Percentiles rank a stretch among this genome's conserved stretches.
Conservation (phyloP, 2,113 vertebrate genomes). For the Eclectus roratus region DNA sequence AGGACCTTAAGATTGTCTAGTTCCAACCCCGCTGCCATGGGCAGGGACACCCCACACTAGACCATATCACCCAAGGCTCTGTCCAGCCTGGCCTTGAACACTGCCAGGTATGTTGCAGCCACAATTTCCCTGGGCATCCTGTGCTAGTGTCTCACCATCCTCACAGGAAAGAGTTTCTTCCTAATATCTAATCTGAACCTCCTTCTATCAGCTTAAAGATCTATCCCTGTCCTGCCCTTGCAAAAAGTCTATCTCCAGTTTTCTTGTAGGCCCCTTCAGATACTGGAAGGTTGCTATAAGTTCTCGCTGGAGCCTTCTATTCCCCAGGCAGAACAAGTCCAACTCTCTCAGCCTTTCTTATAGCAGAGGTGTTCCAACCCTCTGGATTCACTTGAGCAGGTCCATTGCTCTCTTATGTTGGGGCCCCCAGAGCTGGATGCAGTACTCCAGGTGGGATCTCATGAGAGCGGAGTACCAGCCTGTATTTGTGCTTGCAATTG, state of each 20-base stretch:
- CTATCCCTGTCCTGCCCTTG: not conserved
- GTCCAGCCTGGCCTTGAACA: not conserved
- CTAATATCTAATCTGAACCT: not conserved
- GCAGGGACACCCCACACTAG: not conserved
- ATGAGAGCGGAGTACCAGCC: not conserved
- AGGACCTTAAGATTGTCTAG: not conserved
- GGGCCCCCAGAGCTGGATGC: not conserved
- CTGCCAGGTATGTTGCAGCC: not conserved
- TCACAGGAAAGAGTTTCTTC: not conserved
- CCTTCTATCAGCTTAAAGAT: not conserved
- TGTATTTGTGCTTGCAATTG: not conserved
- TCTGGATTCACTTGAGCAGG: not conserved
- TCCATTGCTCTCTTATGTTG: not conserved
- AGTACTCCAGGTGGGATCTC: not conserved
- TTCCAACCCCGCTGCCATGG: not conserved
- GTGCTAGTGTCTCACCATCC: not conserved
- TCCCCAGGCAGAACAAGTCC: not conserved
- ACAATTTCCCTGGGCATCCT: not conserved
- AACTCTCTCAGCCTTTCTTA: not conserved
- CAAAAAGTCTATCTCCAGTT: not conserved
- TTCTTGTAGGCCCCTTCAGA: not conserved
- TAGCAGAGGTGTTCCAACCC: not conserved
- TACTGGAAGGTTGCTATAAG: not conserved
- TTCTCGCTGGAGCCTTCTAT: not conserved
- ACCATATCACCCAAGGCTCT: not conserved